These are phyloP conservation scores for Podarcis muralis DNA, from an alignment of 2,113 vertebrate species.

Conservation along the genomic window DNA sequence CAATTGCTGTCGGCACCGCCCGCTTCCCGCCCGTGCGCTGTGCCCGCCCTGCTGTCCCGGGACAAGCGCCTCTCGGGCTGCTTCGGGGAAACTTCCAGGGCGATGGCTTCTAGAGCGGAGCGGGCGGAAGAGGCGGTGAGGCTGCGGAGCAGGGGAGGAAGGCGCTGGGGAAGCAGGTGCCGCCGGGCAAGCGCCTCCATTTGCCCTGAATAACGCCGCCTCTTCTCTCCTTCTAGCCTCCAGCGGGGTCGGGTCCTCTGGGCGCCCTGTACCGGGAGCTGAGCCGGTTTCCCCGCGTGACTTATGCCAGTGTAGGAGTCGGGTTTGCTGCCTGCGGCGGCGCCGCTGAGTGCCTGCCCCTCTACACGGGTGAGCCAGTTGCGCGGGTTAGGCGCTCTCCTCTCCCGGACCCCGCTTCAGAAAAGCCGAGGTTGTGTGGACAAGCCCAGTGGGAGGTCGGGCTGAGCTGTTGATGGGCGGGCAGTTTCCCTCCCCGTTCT, in stretches of 20 bases:
- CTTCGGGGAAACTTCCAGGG: too few species aligned
- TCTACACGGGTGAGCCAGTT: conserved; percentile 34
- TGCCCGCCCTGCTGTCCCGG: neutral
- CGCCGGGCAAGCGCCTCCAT: too few species aligned
- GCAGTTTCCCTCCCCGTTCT: neutral
- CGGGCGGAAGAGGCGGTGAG: neutral
- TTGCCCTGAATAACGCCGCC: neutral
- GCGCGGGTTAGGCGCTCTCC: neutral
- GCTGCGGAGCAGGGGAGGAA: neutral
- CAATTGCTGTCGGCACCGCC: too few species aligned
- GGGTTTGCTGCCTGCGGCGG: neutral
- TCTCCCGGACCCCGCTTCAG: neutral
- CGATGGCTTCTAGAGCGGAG: neutral
- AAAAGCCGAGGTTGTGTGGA: neutral
- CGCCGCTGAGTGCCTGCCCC: neutral
- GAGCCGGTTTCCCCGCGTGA: conserved; percentile 19
- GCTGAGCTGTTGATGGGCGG: neutral
- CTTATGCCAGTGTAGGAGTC: conserved; percentile 15
- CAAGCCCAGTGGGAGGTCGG: too few species aligned
- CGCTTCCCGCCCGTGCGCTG: too few species aligned
- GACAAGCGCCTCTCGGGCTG: neutral
- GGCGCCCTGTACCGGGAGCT: conserved; percentile 14
- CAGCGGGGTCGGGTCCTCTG: neutral
- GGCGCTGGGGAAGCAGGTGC: neutral
- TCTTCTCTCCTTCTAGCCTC: neutral